Evolutionary conservation across 1,140 invertebrate species (phyloP).

Genomic region (Medauroidea extradentata): DNA sequence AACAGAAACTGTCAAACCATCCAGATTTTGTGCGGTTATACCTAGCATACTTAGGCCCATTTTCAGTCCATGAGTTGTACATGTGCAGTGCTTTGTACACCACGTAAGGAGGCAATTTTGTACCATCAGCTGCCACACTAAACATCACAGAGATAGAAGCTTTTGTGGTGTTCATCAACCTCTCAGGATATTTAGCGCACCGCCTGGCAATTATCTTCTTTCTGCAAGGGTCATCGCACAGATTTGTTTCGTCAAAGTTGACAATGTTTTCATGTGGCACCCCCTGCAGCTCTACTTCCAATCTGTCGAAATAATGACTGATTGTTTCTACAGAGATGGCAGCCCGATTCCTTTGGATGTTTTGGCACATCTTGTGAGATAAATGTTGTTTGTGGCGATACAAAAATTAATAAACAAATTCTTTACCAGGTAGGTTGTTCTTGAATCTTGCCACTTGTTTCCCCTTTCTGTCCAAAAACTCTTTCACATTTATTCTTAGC

Average conservation of each 20-base stretch:
- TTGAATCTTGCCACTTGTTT: constrained; percentile 24
- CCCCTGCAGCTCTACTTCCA: constrained; percentile 4
- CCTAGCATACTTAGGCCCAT: constrained; percentile 19
- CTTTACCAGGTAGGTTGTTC: constrained; percentile 30
- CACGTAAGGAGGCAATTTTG: constrained; percentile 27
- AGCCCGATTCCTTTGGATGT: constrained; percentile 33
- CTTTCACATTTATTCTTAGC: not conserved
- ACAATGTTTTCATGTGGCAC: constrained; percentile 16
- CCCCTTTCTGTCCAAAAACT: not conserved
- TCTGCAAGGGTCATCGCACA: constrained; percentile 40
- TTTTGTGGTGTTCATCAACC: constrained; percentile 23
- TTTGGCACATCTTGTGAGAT: constrained; percentile 28
- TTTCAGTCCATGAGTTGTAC: constrained; percentile 22
- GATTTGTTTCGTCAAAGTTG: constrained; percentile 34
- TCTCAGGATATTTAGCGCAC: constrained; percentile 37
- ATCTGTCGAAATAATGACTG: constrained; percentile 23
- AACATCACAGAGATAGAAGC: constrained; percentile 28
- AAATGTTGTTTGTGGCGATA: constrained; percentile 30
- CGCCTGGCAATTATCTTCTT: constrained; percentile 34
- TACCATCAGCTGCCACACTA: constrained; percentile 24
- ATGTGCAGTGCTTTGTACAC: constrained; percentile 27
- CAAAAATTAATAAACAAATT: constrained; percentile 27
- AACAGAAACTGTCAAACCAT: constrained; percentile 35
- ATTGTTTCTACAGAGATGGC: constrained; percentile 20
- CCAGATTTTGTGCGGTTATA: constrained; percentile 29